Percentiles rank a stretch among this genome's conserved stretches.
Evolutionary conservation across 2,113 vertebrate species (phyloP).

Genomic region (Cricetomys ansorgei): DNA sequence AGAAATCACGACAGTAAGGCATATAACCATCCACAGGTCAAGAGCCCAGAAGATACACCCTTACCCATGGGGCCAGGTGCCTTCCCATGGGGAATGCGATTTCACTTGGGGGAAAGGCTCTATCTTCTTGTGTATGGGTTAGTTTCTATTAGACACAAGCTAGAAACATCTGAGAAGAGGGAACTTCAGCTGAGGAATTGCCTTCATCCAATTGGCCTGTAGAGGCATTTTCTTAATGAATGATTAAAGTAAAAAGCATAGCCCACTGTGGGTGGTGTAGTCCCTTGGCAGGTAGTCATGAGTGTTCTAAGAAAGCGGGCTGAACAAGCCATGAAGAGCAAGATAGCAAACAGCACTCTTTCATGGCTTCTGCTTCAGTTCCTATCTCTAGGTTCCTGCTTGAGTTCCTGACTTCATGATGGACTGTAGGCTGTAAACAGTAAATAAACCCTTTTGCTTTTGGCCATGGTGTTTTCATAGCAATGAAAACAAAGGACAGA

Average conservation of each 20-base stretch:
- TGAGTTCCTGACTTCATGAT: neutral
- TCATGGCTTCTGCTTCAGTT: neutral
- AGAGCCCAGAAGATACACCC: neutral
- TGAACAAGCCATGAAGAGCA: neutral
- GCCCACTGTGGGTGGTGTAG: neutral
- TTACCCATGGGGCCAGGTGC: neutral
- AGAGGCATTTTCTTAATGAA: neutral
- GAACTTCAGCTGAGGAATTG: neutral
- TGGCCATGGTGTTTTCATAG: neutral
- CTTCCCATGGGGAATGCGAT: neutral
- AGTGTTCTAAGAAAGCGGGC: neutral
- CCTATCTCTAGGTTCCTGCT: no score
- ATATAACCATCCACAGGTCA: neutral
- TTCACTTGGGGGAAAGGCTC: neutral
- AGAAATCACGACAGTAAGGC: neutral
- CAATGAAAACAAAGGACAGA: neutral
- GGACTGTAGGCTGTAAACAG: neutral
- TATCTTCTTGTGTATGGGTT: neutral
- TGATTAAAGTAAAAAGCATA: neutral
- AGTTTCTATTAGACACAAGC: neutral
- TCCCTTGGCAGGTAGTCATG: neutral
- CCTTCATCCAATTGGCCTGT: neutral
- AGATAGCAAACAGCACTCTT: neutral
- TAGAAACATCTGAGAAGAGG: neutral
- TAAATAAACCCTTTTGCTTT: neutral